Percentiles rank a stretch among this genome's conserved stretches.
phyloP scores from a whole-genome alignment of 2,888 invertebrate genomes.

The Caenorhabditis imperialis region DNA sequence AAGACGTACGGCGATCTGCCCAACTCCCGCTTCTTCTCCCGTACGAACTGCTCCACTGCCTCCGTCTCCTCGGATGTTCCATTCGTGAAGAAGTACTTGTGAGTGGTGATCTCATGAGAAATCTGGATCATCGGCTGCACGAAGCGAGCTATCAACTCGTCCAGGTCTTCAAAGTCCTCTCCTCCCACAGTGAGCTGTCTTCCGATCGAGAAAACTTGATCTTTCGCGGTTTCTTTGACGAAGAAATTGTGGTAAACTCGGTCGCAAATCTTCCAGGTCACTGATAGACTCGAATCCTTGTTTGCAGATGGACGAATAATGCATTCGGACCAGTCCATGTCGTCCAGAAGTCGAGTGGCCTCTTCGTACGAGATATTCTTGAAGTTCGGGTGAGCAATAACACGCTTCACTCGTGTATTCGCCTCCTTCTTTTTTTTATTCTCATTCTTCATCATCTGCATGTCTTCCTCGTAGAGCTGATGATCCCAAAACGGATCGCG shows the following conservation, averaged over 20 bases:
- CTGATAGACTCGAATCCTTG: slow-evolving; percentile 93
- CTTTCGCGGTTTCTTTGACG: slow-evolving; percentile 94
- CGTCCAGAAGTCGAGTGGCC: slow-evolving; percentile 90
- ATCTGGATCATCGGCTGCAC: slow-evolving; percentile 96
- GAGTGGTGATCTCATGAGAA: slow-evolving; percentile 90
- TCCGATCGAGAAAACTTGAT: slow-evolving; percentile 92
- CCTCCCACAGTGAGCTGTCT: slow-evolving; percentile 78
- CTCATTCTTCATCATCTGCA: slow-evolving; percentile 81
- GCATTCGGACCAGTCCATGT: slow-evolving; percentile 96
- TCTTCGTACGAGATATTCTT: slow-evolving; percentile 94
- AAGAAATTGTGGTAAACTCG: slow-evolving; percentile 96
- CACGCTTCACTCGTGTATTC: slow-evolving; percentile 86
- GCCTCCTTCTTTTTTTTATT: slow-evolving; percentile 84
- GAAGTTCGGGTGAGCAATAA: slow-evolving; percentile 97
- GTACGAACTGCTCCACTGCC: slow-evolving; percentile 74
- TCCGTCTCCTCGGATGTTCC: slow-evolving; percentile 60
- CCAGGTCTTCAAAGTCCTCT: slow-evolving; percentile 94
- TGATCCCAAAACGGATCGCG: slow-evolving; percentile 87
- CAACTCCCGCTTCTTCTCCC: slow-evolving; percentile 89
- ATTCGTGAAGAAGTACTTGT: slow-evolving; percentile 86
- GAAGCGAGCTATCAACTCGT: slow-evolving; percentile 97
- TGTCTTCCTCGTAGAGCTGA: slow-evolving; percentile 87
- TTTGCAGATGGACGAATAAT: slow-evolving; percentile 97
- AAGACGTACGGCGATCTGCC: slow-evolving; percentile 68
- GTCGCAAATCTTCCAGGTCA: slow-evolving; percentile 95